These are phyloP conservation scores for Andrena trimmerana DNA, from an alignment of 2,888 invertebrate species.

Conservation along the genomic window DNA sequence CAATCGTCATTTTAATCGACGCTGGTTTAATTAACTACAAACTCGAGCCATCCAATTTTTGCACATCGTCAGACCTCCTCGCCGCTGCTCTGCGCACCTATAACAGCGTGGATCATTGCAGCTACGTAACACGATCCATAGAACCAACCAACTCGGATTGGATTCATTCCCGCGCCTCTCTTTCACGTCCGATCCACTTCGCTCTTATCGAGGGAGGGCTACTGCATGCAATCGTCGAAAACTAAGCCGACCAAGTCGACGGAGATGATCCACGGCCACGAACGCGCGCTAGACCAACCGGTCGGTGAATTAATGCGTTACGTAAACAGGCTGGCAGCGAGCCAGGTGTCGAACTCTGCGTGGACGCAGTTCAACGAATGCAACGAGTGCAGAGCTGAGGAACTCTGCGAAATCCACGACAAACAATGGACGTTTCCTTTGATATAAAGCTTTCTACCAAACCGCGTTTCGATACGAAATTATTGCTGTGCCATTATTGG, in stretches of 20 bases:
- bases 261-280: conserved; percentile 41
- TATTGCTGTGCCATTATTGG: too few relatives aligned
- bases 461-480: too few relatives aligned
- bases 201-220: conserved; percentile 11
- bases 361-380: conserved; percentile 49
- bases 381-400: conserved; percentile 16
- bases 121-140: background rate
- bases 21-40: too few relatives aligned
- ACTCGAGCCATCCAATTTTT: too few relatives aligned
- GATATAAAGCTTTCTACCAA: too few relatives aligned
- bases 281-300: conserved; percentile 61
- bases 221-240: conserved; percentile 44
- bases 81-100: background rate
- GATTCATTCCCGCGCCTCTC: background rate
- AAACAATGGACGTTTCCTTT: background rate
- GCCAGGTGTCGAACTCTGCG: conserved; percentile 66
- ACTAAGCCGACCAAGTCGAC: conserved; percentile 20
- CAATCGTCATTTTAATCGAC: too few relatives aligned
- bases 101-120: background rate
- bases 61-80: too few relatives aligned
- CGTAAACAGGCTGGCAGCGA: conserved; percentile 63
- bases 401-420: conserved; percentile 4
- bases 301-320: conserved; percentile 68
- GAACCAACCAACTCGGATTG: conserved; percentile 2
- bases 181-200: conserved; percentile 28